These are phyloP conservation scores for Thalassarche chlororhynchos DNA, from an alignment of 2,113 vertebrate genomes.

Conservation along the genomic window DNA sequence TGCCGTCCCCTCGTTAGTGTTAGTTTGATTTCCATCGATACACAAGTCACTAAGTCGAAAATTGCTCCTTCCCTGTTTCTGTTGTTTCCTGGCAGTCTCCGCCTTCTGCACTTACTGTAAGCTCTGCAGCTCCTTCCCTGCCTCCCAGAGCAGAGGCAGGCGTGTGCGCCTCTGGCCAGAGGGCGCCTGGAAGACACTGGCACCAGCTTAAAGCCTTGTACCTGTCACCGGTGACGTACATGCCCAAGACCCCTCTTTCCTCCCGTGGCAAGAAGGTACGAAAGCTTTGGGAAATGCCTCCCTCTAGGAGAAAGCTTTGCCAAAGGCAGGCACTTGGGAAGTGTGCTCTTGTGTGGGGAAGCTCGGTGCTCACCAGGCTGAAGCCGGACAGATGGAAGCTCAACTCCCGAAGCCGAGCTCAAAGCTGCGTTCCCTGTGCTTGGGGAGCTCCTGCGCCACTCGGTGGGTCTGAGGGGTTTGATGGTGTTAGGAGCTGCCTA, in stretches of 20 bases:
- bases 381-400: background rate
- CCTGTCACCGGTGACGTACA: background rate
- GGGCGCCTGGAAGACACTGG: background rate
- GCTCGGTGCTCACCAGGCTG: background rate
- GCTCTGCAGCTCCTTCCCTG: slow-evolving; percentile 18
- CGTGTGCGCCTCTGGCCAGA: background rate
- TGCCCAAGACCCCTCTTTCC: background rate
- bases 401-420: background rate
- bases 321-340: background rate
- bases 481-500: background rate
- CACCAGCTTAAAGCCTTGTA: background rate
- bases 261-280: background rate
- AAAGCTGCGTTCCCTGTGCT: background rate
- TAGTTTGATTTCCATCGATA: background rate
- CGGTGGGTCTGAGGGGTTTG: background rate
- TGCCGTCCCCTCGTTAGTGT: background rate
- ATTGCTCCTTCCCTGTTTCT: slow-evolving; percentile 56
- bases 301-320: background rate
- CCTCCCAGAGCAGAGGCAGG: background rate
- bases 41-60: background rate
- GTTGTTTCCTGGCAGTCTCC: slow-evolving; percentile 57
- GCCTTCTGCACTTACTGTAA: slow-evolving; percentile 57
- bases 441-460: accelerated
- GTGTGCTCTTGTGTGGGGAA: accelerated
- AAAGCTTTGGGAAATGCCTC: background rate